Base-by-base conservation (phyloP, 1,140 invertebrate genomes). In the Octopus sinensis region DNA sequence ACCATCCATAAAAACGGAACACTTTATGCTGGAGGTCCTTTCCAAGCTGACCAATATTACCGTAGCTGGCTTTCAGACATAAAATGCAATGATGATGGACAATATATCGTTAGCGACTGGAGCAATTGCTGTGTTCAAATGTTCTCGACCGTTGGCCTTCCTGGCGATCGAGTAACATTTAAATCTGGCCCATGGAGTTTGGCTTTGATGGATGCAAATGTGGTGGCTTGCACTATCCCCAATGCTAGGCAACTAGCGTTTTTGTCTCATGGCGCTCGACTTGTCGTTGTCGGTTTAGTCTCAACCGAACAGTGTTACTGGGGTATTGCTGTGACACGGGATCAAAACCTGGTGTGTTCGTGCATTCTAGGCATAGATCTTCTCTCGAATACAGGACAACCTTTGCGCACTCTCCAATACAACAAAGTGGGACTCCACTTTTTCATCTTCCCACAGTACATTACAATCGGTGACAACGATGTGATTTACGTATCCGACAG, bases 401-500 rank as follows among this genome's bases (percentile, higher is more conserved):
- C 52, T 43, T 51, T 77, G 76, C 76, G 76, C 7, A 77, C 30
- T 13, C 23, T 77, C 76, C 43, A 77, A 51, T 51, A 52, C 17
- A 53, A 77, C 76, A 13, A 77, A 9, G 52, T 77, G 30, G 76
- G 30, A 51, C 52, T 51, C 7, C 5, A 77, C 4, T 53, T 77
- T 43, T 52, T 77, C 43, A 51, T 77, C 4, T 77, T 77, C 52
- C 76, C 76, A 77, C 76, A 77, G 30, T 77, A 77, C 30, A 6
- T 77, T 12, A 53, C 76, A 7, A 43, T 53, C 76, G 52, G 43
- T 6, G 76, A 77, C 30, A 53, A 77, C 52, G 52, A 43, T 53
- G 30, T 51, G 12, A 77, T 77, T 51, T 77, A 52, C 7, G 76
- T 77, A 10, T 77, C 76, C 30, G 76, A 77, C 52, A 77, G 76